Base-by-base conservation (phyloP, 2,113 vertebrate species). In the Strix uralensis region DNA sequence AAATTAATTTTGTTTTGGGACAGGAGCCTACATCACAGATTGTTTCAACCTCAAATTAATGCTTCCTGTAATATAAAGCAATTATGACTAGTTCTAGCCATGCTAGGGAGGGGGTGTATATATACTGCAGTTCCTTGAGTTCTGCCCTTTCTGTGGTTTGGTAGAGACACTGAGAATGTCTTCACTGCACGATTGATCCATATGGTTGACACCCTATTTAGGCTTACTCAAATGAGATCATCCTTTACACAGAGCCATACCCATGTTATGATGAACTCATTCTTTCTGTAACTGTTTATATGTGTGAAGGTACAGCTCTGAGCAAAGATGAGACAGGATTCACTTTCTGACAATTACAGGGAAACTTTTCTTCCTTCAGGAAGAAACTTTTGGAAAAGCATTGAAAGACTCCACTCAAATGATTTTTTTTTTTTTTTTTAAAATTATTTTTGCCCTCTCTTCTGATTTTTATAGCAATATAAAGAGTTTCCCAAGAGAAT, bases 221-320 rank as follows among this genome's bases (percentile, higher is more conserved):
- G 79, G 19, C 32, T 80, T 58, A 77, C 82, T 90, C 36, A 51
- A 10, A 88, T 93, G 92, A 94, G 79, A 36, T 96, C 81, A 96
- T 93, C 46, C 71, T 90, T 92, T 91, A 80, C 74, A 65, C 25
- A 14, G 44, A 77, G 22, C 62, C 81, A 36, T 92, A 79, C 44
- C 70, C 78, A 23, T 36, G 69, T 82, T 94, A 72, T 46, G 85
- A 90, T 94, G 88, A 96, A 58, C 71, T 92, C 63, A 55, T 88
- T 93, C 5, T 10, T 91, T 92, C 79, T 95, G 78, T 52, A 79
- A 0, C 61, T 95, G 95, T 81, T 90, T 90, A 30, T 70, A 4
- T 40, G 42, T 73, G 49, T 78, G 71, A 86, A 73, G 58, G 58
- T 92, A 44, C 42, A 86, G 59, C 44, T 93, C 82, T 81, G 81